Base-by-base conservation (phyloP, 2,888 invertebrate genomes). In the Diaphora mendica region DNA sequence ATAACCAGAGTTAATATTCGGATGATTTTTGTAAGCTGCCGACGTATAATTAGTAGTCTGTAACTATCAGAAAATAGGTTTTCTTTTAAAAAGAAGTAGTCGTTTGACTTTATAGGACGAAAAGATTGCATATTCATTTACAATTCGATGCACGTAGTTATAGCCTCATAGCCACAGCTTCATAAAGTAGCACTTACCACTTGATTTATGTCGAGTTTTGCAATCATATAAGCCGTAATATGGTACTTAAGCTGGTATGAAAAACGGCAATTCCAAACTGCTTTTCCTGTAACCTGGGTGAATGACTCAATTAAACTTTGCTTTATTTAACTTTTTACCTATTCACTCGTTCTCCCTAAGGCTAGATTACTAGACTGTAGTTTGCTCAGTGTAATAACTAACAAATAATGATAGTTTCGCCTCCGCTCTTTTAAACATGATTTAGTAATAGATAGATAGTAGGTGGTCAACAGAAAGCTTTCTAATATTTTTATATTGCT, bases 161-260 rank as follows among this genome's bases (percentile, higher is more conserved):
- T 48, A 48, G 20, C 48, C 62, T 30, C 30, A 74, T 72, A n/a
- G 72, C n/a, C 30, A 67, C 39, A 39, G 11, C 39, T 70, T 74
- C 35, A 64, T 64, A 78, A 80, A 78, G 76, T 73, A 51, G 73
- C 74, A 73, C 76, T 85, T 82, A 77, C 71, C 39, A 74, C 73
- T 82, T 86, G 82, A 86, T 84, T 81, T 79, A 84, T 82, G 77
- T 78, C 66, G 77, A 76, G 80, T 76, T 75, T 74, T 77, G 82
- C 70, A 81, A 83, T 82, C 87, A 80, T 79, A 82, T 75, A 81
- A 79, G 77, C 82, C 73, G 69, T 68, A 71, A 74, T 33, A 68
- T 65, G 55, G 71, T 70, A 48, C 70, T 72, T 51, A 23, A 74
- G n/a, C 55, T 69, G 59, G 62, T 68, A 70, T 73, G 71, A 78